Base-by-base conservation (phyloP, 2,888 invertebrate species). In the Pheosia gnoma region DNA sequence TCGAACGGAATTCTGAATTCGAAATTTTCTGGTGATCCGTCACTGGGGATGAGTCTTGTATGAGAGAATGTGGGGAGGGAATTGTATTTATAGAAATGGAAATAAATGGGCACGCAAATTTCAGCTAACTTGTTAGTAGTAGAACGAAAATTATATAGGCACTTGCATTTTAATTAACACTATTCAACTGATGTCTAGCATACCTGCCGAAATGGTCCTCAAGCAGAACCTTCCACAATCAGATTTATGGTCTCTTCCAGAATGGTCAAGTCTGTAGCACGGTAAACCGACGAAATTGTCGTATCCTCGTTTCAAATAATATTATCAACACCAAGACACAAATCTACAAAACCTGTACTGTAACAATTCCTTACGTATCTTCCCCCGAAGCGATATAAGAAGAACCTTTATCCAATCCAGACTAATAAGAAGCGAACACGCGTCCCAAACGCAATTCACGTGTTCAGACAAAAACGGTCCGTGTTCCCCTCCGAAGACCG, bases 401-500 rank as follows among this genome's bases (percentile, higher is more conserved):
- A 91, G 89, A 90, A 88, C 85, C 86, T 89, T 86, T 86, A 85
- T 85, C 81, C 85, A 87, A 91, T 90, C 84, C 88, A 86, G 90
- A 87, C 91, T 92, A 92, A 92, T 93, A 93, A 93, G 91, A 89
- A 82, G 82, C 77, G 89, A 89, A 91, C 91, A 91, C 82, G 90
- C 78, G 83, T 90, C 87, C 83, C 89, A 91, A 93, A 92, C 91
- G 91, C 89, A 87, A 86, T 93, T 93, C 93, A 84, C 91, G 85
- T 93, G 93, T 93, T 89, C 90, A 90, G 89, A 91, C 89, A 91
- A 90, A 88, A 90, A 88, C 88, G 82, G 74, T 71, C 82, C 76
- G 80, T 84, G 84, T 86, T 87, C 86, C 89, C 91, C 89, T 86
- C 78, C 79, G 78, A 83, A 85, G 85, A 86, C 88, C 81, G 83